A percentile compares a stretch with the other conserved stretches of the same genome.
Conservation (phyloP, 2,888 invertebrate species). For the Priocnemis perturbator region DNA sequence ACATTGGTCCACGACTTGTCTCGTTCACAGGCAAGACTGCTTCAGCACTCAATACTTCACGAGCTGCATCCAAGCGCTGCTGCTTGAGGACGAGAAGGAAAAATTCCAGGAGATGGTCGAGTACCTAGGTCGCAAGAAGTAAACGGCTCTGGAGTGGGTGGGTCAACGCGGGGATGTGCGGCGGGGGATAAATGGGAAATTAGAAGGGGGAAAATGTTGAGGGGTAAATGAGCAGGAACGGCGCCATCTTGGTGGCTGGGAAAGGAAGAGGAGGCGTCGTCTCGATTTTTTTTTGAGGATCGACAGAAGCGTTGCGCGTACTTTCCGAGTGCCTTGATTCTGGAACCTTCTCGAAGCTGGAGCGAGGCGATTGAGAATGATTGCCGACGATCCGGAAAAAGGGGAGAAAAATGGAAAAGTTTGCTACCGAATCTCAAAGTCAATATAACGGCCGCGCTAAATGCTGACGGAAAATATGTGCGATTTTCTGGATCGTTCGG, state of each 20-base stretch:
- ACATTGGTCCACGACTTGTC: neutral
- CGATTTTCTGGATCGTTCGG: too few relatives aligned
- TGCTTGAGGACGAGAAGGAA: conserved; percentile 86
- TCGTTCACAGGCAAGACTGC: conserved; percentile 82
- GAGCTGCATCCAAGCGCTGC: conserved; percentile 88
- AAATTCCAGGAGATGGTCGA: conserved; percentile 88
- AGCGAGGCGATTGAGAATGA: too few relatives aligned
- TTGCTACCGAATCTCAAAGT: too few relatives aligned
- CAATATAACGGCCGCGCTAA: too few relatives aligned
- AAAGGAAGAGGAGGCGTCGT: neutral
- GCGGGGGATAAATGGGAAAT: neutral
- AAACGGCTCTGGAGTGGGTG: conserved; percentile 34
- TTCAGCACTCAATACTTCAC: conserved; percentile 88
- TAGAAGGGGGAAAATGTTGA: conserved; percentile 22
- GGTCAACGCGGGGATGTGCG: conserved; percentile 14
- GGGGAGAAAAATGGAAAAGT: too few relatives aligned
- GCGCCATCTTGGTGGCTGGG: neutral
- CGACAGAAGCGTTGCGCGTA: too few relatives aligned
- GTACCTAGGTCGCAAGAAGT: conserved; percentile 82
- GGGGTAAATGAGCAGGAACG: conserved; percentile 19
- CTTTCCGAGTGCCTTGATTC: too few relatives aligned
- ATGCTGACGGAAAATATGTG: too few relatives aligned
- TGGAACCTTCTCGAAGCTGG: too few relatives aligned
- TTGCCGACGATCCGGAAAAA: too few relatives aligned
- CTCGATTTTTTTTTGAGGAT: neutral